Evolutionary conservation across 2,888 invertebrate species (phyloP).

Genomic region (Tinea pellionella): DNA sequence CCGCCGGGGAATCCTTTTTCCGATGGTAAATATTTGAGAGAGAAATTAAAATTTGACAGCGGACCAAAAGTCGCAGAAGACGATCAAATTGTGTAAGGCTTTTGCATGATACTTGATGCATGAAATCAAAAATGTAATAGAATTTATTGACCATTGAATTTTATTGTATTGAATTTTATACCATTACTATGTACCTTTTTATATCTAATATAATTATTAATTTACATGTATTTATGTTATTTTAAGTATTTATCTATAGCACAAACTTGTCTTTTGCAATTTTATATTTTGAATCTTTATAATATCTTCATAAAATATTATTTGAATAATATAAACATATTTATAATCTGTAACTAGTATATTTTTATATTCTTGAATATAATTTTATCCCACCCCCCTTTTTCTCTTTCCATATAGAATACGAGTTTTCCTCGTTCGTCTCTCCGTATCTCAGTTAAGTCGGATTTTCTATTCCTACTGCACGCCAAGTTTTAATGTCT

Average conservation of each 20-base stretch:
- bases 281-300: too few species aligned
- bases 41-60: conserved; percentile 71
- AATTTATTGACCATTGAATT: too few species aligned
- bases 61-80: conserved; percentile 42
- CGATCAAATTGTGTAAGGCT: conserved; percentile 56
- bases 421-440: background rate
- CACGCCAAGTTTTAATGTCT: conserved; percentile 27
- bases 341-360: background rate
- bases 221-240: too few species aligned
- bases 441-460: conserved; percentile 1
- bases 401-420: background rate
- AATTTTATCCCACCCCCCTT: background rate
- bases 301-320: too few species aligned
- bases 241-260: too few species aligned
- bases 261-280: too few species aligned
- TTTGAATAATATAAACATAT: background rate
- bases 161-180: too few species aligned
- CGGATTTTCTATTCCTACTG: conserved; percentile 21
- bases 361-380: background rate
- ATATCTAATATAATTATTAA: too few species aligned
- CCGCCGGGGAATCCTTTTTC: conserved; percentile 69
- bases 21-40: conserved; percentile 69
- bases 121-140: conserved; percentile 68
- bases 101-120: conserved; percentile 64
- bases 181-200: too few species aligned